Conservation (phyloP, 2,888 invertebrate species). For the Pollenia griseotomentosa region DNA sequence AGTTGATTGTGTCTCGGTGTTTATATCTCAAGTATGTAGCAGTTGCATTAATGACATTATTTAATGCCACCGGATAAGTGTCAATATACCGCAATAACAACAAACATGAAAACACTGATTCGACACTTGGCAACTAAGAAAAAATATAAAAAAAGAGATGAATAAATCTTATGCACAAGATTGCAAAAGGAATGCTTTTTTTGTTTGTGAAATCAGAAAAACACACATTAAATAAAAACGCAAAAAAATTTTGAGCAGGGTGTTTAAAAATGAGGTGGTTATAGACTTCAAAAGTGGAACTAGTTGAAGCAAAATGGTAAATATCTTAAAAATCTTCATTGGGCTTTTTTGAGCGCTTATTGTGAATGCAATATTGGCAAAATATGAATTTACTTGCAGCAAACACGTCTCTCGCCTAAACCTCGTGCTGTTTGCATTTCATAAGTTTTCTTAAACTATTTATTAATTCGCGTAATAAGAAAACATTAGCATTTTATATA, state of each 20-base stretch:
- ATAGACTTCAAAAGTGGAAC: no score
- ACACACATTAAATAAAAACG: neutral
- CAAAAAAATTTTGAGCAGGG: neutral
- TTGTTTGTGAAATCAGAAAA: slow-evolving; percentile 9
- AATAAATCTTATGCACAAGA: slow-evolving; percentile 23
- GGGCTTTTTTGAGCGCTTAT: no score
- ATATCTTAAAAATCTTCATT: no score
- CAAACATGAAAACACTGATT: slow-evolving; percentile 65
- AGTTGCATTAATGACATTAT: slow-evolving; percentile 73
- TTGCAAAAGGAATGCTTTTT: slow-evolving; percentile 48
- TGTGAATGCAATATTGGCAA: no score
- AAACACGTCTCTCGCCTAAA: no score
- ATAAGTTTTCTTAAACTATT: no score
- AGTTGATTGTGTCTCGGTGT: slow-evolving; percentile 8
- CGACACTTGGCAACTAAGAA: slow-evolving; percentile 59
- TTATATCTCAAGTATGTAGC: slow-evolving; percentile 40
- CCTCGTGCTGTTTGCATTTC: no score
- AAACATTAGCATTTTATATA: no score
- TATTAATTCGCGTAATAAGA: no score
- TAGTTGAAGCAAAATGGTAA: no score
- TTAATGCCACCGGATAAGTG: slow-evolving; percentile 74
- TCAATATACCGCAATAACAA: slow-evolving; percentile 72
- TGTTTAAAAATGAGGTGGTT: neutral
- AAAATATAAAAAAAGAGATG: neutral
- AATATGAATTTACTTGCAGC: no score